These are phyloP conservation scores for Coracias cyanogaster DNA, from an alignment of 2,797 vertebrate genomes.

Conservation along the genomic window DNA sequence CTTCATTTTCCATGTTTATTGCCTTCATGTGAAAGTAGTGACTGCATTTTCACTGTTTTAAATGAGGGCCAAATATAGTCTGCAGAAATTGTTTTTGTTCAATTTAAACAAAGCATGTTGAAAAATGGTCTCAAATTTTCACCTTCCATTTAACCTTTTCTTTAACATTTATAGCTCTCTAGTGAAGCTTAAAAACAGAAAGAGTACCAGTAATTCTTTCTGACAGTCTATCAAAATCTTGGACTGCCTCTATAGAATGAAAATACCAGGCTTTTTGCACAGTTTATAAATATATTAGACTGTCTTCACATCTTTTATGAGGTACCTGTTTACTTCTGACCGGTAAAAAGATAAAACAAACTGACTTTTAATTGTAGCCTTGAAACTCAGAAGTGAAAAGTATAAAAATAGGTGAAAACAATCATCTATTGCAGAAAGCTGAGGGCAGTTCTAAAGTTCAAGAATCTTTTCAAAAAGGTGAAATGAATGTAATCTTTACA, in stretches of 20 bases:
- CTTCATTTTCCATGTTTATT: neutral
- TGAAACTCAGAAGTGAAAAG: conserved; percentile 36
- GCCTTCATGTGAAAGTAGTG: neutral
- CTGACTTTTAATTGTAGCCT: conserved; percentile 57
- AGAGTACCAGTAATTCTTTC: neutral
- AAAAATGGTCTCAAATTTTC: neutral
- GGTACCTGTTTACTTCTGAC: conserved; percentile 35
- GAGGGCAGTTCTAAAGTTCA: conserved; percentile 76
- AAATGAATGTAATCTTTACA: conserved; percentile 68
- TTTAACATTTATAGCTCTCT: neutral
- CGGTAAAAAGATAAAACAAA: neutral
- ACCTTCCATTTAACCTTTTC: neutral
- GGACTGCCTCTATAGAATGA: neutral
- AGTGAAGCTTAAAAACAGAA: neutral
- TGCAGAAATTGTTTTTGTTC: neutral
- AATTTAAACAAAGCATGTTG: neutral
- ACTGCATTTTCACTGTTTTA: neutral
- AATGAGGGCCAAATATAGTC: neutral
- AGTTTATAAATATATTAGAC: conserved; percentile 2
- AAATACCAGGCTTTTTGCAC: neutral
- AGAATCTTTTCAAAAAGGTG: conserved; percentile 66
- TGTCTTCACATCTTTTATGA: neutral
- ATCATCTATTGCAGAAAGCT: conserved; percentile 59
- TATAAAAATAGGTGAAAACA: conserved; percentile 58
- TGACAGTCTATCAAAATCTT: neutral